Base-by-base conservation (phyloP, 2,113 vertebrate species). In the Mesitornis unicolor region DNA sequence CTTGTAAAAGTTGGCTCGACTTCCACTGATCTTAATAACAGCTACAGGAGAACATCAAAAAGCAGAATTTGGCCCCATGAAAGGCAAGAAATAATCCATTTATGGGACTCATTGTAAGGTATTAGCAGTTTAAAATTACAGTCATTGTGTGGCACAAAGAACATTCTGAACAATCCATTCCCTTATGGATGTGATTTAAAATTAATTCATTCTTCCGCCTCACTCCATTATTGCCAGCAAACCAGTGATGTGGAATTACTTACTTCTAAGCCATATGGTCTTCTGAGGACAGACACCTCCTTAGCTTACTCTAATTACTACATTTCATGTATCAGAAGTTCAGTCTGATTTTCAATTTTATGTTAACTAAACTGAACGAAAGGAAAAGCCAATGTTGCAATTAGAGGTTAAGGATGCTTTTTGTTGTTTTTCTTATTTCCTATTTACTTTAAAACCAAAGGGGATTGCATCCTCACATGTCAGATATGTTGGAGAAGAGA, bases 231-330 rank as follows among this genome's bases (percentile, higher is more conserved):
- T 92, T 97, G 93, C 96, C 93, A 96, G 96, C 73, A 96, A 96
- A 96, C 74, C 93, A 96, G 90, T 95, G 96, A 97, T 95, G 96
- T 96, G 96, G 96, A 97, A 97, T 97, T 97, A 96, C 96, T 95
- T 95, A 88, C 51, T 96, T 82, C 88, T 96, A 89, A 94, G 95
- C 95, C 96, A 96, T 97, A 92, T 96, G 93, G 96, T 96, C 96
- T 96, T 97, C 77, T 90, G 93, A 93, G 95, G 80, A 93, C 88
- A 87, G 88, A 95, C 71, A 95, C 73, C 86, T 96, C 86, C 75
- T 94, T 84, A 95, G 83, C 83, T 87, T 84, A 64, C 60, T 84
- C 73, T 96, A 93, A 96, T 95, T 96, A 96, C 96, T 96, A 90
- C 80, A 90, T 95, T 93, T 87, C 20, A 42, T 79, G 7, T 89